These are phyloP conservation scores for Ophioderma brevispina DNA, from an alignment of 35 echinoderm and acorn worm species.

Conservation along the genomic window DNA sequence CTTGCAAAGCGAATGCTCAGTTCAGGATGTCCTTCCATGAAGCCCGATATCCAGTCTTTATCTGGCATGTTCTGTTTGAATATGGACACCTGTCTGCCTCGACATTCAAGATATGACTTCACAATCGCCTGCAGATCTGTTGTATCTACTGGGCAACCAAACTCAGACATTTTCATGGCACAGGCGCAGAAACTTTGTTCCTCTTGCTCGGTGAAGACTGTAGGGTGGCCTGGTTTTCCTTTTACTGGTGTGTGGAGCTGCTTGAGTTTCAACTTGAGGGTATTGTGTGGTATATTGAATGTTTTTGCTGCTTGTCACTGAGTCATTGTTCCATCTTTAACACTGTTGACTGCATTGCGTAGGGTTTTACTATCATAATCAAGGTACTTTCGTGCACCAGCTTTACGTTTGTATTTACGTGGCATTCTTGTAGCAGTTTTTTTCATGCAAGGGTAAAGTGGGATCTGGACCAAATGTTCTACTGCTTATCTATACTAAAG, in stretches of 20 bases:
- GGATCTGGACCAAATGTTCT: not conserved
- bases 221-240: not conserved
- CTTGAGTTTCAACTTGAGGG: not conserved
- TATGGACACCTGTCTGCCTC: not conserved
- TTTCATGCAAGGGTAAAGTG: no score
- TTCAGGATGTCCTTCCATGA: not conserved
- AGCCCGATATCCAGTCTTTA: not conserved
- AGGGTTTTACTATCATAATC: not conserved
- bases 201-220: not conserved
- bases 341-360: not conserved
- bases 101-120: not conserved
- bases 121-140: not conserved
- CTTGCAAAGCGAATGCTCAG: not conserved
- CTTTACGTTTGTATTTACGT: not conserved
- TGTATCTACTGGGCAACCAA: not conserved
- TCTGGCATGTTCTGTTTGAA: not conserved
- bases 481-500: not conserved
- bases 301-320: no score
- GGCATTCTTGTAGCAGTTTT: not conserved
- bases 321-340: not conserved
- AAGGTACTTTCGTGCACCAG: no score
- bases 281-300: not conserved
- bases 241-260: not conserved
- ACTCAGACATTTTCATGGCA: not conserved
- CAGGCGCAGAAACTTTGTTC: no score